These are phyloP conservation scores for Phainopepla nitens DNA, from an alignment of 2,113 vertebrate species.

Conservation along the genomic window DNA sequence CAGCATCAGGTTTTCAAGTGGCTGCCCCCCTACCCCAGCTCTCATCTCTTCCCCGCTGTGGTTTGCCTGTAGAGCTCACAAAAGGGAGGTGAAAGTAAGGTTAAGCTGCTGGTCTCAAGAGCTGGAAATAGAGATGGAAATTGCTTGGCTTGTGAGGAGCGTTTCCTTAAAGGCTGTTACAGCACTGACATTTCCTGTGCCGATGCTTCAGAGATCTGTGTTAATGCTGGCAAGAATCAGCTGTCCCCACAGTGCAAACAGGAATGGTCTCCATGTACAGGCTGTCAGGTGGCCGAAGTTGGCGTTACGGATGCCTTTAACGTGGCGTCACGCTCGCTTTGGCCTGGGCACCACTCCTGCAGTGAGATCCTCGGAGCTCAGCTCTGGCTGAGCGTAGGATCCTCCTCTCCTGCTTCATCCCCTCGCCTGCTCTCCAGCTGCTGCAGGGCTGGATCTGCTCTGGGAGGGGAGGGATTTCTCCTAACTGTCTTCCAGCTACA, in stretches of 20 bases:
- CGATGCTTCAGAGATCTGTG: background rate
- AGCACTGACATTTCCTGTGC: background rate
- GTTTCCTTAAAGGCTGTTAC: background rate
- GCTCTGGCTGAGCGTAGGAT: background rate
- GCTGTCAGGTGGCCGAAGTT: background rate
- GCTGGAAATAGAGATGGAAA: constrained; percentile 60
- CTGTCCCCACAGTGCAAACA: background rate
- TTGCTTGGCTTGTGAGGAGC: background rate
- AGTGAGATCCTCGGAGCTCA: background rate
- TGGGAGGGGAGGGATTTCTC: background rate
- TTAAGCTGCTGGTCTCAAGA: constrained; percentile 56
- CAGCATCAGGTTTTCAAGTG: constrained; percentile 9
- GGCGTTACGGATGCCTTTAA: fast-evolving
- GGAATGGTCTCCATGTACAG: fast-evolving
- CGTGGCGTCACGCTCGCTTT: background rate
- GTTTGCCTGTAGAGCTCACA: background rate
- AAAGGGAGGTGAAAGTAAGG: constrained; percentile 39
- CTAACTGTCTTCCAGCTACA: background rate
- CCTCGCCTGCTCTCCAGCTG: background rate
- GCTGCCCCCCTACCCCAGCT: background rate
- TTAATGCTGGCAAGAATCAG: background rate
- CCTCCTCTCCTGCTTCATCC: background rate
- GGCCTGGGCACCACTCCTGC: background rate
- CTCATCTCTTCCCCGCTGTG: background rate
- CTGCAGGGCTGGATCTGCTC: background rate